Evolutionary conservation across 2,888 invertebrate genomes (phyloP).

Genomic region (Rhagonycha lutea): DNA sequence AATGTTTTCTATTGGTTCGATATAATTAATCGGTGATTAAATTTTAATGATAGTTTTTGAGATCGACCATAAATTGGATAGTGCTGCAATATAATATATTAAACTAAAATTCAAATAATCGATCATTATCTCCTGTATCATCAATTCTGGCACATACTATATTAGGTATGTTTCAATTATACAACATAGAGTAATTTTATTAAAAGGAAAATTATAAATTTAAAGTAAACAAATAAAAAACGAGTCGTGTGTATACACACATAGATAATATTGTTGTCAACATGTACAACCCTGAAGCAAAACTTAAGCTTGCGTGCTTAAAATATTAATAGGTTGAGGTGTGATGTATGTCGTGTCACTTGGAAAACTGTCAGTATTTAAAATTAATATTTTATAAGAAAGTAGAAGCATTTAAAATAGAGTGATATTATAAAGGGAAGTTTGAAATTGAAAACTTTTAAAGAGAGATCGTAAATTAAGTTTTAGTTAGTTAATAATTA

Average conservation of each 20-base stretch:
- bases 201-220: neutral
- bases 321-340: neutral
- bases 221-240: neutral
- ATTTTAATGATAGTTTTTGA: too few species aligned
- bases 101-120: too few species aligned
- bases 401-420: neutral
- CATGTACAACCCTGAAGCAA: neutral
- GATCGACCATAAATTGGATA: too few species aligned
- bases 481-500: slow-evolving; percentile 9
- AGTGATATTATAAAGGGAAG: neutral
- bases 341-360: neutral
- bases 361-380: neutral
- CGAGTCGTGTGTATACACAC: neutral
- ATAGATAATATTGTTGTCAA: neutral
- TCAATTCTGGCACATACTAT: too few species aligned
- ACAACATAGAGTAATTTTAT: neutral
- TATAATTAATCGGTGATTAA: too few species aligned
- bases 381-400: neutral
- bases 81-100: too few species aligned
- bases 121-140: too few species aligned
- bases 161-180: neutral
- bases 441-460: neutral
- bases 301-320: neutral
- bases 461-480: neutral
- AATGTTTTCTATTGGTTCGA: too few species aligned